Base-by-base conservation (phyloP, 2,888 invertebrate species). In the Lagria hirta region DNA sequence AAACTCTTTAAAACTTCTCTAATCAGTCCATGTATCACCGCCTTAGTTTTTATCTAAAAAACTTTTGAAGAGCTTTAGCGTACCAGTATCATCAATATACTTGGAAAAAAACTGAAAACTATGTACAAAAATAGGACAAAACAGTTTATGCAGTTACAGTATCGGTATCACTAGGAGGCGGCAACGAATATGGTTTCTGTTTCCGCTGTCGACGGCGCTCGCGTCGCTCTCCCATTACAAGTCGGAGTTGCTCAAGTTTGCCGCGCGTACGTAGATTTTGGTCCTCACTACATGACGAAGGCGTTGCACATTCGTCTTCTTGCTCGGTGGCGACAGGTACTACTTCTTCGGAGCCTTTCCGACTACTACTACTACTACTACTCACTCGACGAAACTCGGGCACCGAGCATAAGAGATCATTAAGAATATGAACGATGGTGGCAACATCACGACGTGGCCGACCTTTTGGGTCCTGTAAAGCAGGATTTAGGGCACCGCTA, bases 371-470 rank as follows among this genome's bases (percentile, higher is more conserved):
- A n/a, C n/a, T n/a, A n/a, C n/a, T n/a, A n/a, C n/a, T n/a, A 43
- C 60, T 58, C 7, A 69, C 67, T 18, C 69, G 63, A 34, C 68
- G 60, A 40, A 69, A 51, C 55, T 69, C 69, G 3, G 84, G 88
- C 35, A 90, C 85, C 15, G 94, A 93, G 70, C 93, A 92, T 49
- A 95, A 75, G 61, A 95, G 79, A 74, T 95, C 96, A 72, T 95
- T 95, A 56, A 96, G 75, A 71, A 96, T 95, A 72, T 96, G 95
- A 57, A 95, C 92, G 53, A 96, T 94, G 27, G 95, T 96, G 43
- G 90, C 91, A 62, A 95, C 93, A 72, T 94, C 93, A 50, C 94
- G 82, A 67, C 93, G 89, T 32, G 95, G 95, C 57, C 91, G 81
- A 6, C 95, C 95, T 64, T 86, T 86, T 66, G 84, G 84, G 72